These are phyloP conservation scores for Sciurus vulgaris DNA, from an alignment of 2,797 vertebrate genomes.

Conservation along the genomic window DNA sequence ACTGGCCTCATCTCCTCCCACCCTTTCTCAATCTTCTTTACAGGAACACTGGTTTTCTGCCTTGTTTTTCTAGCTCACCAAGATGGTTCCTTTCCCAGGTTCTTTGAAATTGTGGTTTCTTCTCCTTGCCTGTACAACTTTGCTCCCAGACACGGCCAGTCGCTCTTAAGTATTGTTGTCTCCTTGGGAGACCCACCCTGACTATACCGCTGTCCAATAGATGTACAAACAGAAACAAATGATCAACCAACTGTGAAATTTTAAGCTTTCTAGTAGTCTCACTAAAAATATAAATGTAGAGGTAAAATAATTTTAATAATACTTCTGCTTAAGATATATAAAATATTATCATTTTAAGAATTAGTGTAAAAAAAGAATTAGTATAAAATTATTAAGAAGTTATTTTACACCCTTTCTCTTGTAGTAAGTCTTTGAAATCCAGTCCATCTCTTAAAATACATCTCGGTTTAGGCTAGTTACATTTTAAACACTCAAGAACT, in stretches of 20 bases:
- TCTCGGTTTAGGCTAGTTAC: neutral
- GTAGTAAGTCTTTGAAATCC: neutral
- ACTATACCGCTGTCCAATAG: neutral
- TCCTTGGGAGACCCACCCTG: neutral
- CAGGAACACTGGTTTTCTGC: neutral
- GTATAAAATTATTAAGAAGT: neutral
- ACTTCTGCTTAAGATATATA: neutral
- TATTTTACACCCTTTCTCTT: neutral
- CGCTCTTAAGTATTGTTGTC: too few relatives aligned
- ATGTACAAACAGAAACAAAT: neutral
- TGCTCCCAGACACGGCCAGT: neutral
- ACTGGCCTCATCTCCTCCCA: neutral
- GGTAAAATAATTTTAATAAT: neutral
- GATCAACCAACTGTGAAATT: neutral
- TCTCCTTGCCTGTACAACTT: neutral
- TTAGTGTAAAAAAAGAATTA: neutral
- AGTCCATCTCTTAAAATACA: neutral
- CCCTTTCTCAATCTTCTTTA: neutral
- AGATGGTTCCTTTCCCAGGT: neutral
- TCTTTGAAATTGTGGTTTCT: neutral
- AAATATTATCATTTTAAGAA: neutral
- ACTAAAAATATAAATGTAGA: neutral
- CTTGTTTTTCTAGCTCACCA: neutral
- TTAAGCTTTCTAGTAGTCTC: neutral
- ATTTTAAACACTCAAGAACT: neutral